Evolutionary conservation across 2,797 vertebrate genomes (phyloP).

Genomic region (Poeciliopsis presidionis): DNA sequence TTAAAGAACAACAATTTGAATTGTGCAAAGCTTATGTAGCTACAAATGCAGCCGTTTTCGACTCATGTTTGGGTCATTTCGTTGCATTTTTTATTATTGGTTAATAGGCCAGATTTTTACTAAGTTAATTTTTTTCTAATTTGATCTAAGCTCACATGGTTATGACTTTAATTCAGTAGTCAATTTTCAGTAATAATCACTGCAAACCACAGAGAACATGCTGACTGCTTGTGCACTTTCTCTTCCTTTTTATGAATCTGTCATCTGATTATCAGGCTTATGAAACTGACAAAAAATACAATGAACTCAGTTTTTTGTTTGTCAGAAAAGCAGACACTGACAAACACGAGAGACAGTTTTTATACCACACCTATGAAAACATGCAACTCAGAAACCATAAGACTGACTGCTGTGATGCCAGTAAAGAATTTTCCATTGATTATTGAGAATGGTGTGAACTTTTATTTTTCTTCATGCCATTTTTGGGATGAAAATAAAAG

Average conservation of each 20-base stretch:
- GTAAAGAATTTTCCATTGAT: neutral
- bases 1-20: neutral
- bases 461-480: neutral
- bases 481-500: neutral
- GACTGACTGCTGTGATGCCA: neutral
- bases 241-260: constrained; percentile 46
- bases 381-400: neutral
- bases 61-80: neutral
- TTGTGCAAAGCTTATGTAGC: neutral
- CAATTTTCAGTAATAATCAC: neutral
- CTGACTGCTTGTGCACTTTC: constrained; percentile 43
- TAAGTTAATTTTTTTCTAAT: neutral
- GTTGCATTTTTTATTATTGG: neutral
- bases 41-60: neutral
- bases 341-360: constrained; percentile 6
- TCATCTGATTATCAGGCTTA: constrained; percentile 50
- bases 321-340: neutral
- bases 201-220: constrained; percentile 25
- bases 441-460: neutral
- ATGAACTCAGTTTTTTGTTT: neutral
- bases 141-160: neutral
- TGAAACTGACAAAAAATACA: constrained; percentile 5
- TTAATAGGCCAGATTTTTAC: neutral
- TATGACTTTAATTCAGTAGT: neutral
- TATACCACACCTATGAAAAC: neutral